A percentile compares a stretch with the other conserved stretches of the same genome.
phyloP scores from a whole-genome alignment of 2,113 vertebrate genomes.

The Pedionomus torquatus region DNA sequence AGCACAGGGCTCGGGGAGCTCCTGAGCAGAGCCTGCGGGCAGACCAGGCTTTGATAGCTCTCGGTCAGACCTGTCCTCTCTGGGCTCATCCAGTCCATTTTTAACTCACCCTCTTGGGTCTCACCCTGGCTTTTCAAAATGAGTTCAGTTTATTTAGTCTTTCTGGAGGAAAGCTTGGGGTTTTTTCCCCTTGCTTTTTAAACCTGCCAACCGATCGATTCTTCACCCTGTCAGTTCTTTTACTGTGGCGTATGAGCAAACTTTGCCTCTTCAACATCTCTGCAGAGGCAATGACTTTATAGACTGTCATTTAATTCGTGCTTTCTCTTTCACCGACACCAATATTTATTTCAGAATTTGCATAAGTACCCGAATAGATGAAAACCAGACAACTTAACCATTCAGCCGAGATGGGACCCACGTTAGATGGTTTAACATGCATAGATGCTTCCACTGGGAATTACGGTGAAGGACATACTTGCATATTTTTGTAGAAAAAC shows the following conservation, averaged over 20 bases:
- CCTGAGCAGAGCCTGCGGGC: background rate
- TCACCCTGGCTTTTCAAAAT: background rate
- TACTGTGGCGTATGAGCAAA: background rate
- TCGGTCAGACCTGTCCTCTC: background rate
- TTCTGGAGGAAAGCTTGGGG: background rate
- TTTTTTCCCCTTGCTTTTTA: background rate
- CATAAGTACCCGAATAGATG: background rate
- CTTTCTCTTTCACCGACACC: background rate
- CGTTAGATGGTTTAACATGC: background rate
- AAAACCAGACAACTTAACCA: background rate
- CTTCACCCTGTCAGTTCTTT: background rate
- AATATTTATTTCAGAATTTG: background rate
- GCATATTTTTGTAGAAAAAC: background rate
- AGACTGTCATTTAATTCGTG: background rate
- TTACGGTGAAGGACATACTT: background rate
- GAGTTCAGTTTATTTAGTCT: background rate
- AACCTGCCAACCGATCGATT: background rate
- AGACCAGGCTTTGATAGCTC: background rate
- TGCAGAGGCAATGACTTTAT: background rate
- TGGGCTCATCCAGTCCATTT: background rate
- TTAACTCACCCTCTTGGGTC: background rate
- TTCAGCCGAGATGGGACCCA: background rate
- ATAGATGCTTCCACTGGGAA: background rate
- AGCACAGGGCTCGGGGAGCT: background rate
- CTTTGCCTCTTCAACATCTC: background rate